Percentiles rank a stretch among this genome's conserved stretches.
These are phyloP conservation scores for Heliconius nattereri DNA, from an alignment of 1,140 invertebrate genomes.

Conservation along the genomic window DNA sequence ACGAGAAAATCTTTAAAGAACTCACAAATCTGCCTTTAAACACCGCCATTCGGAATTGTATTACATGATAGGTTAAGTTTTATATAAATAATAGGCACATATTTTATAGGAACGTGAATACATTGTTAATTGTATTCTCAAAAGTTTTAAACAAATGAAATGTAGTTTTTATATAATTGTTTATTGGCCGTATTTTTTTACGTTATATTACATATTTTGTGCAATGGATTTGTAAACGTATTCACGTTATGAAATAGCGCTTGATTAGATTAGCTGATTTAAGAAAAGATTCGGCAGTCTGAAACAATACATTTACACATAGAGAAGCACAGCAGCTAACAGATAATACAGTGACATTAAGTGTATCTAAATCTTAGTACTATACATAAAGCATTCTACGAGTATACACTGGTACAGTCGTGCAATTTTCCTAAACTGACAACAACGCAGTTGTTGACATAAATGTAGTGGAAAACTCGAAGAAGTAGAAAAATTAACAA, in stretches of 20 bases:
- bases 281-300: conserved; percentile 20
- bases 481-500: background rate
- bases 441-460: conserved; percentile 3
- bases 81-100: background rate
- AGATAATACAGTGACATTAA: conserved; percentile 20
- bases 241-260: background rate
- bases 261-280: background rate
- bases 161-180: too few relatives aligned
- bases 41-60: conserved; percentile 54
- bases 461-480: background rate
- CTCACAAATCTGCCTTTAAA: conserved; percentile 80
- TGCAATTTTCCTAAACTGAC: conserved; percentile 31
- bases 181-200: background rate
- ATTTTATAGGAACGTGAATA: background rate
- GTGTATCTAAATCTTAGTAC: conserved; percentile 20
- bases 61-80: background rate
- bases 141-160: too few relatives aligned
- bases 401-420: conserved; percentile 32
- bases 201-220: background rate
- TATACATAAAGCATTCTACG: conserved; percentile 39
- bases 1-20: conserved; percentile 85
- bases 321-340: conserved; percentile 34
- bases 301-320: conserved; percentile 32
- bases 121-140: background rate
- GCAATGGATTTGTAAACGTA: background rate